Evolutionary conservation across 2,888 invertebrate species (phyloP).

Genomic region (Rhorus exstirpatorius): DNA sequence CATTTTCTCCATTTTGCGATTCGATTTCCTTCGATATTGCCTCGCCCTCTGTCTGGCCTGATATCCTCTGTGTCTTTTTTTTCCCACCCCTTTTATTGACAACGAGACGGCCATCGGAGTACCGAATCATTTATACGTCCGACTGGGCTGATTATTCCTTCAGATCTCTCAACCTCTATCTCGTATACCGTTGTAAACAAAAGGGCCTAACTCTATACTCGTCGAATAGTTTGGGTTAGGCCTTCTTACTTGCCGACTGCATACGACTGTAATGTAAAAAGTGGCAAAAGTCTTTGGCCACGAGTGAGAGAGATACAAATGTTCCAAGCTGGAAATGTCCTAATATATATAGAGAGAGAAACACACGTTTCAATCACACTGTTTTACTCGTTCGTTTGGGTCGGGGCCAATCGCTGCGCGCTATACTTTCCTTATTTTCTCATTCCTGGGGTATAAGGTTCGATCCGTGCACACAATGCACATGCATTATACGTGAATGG

Average conservation of each 20-base stretch:
- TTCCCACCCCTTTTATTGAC: constrained; percentile 17
- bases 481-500: neutral
- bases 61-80: constrained; percentile 13
- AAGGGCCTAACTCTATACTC: neutral
- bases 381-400: constrained; percentile 22
- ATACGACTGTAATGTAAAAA: neutral
- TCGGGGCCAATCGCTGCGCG: constrained; percentile 35
- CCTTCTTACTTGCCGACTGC: neutral
- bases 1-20: constrained; percentile 84
- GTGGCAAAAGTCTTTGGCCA: constrained; percentile 13
- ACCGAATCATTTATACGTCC: constrained; percentile 30
- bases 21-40: constrained; percentile 85
- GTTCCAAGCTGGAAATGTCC: neutral
- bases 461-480: constrained; percentile 10
- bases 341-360: neutral
- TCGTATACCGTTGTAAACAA: neutral
- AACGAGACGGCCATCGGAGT: constrained; percentile 22
- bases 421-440: constrained; percentile 15
- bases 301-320: constrained; percentile 3
- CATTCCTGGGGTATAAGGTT: neutral
- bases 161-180: neutral
- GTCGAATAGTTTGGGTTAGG: neutral
- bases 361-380: constrained; percentile 6
- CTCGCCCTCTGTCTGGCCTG: constrained; percentile 47
- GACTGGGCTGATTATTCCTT: neutral